Evolutionary conservation across 1,140 invertebrate genomes (phyloP), one percentile per base, ranked within the genome.

Genomic region (Drosophila trapezifrons): DNA sequence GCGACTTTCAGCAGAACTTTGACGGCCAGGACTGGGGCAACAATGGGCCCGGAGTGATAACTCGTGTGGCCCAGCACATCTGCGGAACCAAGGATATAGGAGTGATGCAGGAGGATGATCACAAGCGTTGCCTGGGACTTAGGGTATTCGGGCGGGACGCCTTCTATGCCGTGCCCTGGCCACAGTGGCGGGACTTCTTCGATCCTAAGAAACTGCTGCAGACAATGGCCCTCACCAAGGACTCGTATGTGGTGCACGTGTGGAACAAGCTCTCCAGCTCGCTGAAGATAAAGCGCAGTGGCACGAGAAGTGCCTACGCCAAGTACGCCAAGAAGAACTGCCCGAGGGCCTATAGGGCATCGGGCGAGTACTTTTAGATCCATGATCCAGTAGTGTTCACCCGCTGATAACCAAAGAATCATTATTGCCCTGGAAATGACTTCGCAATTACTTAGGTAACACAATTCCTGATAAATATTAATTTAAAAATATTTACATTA

Each of bases 21-120:
- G 92, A 93, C 15, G 94, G 94, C 10, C 78, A 93, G 29, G 85
- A 94, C 65, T 96, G 95, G 95, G 95, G 95, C 2, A 93, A 95
- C 76, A 96, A 96, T 79, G 96, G 96, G 0, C 96, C 95, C 2
- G 95, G 95, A 0, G 95, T 96, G 0, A 94, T 97, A 17, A 96
- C 95, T 0, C 93, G 95, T 43, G 93, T 94, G 0, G 85, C 96
- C 2, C 92, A 94, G 73, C 92, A 93, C 47, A 83, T 94, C 8
- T 96, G 96, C 71, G 89, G 92, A 2, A 94, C 93, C 0, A 90
- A 93, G 52, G 92, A 94, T 4, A 92, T 94, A 0, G 83, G 90
- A 18, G 75, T 94, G 22, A 96, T 96, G 95, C 93, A 93, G 2
- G 78, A 91, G 2, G n/a, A n/a, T n/a, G 90, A 93, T 43, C 63